Evolutionary conservation across 2,113 vertebrate genomes (phyloP).

Genomic region (Actenoides hombroni): DNA sequence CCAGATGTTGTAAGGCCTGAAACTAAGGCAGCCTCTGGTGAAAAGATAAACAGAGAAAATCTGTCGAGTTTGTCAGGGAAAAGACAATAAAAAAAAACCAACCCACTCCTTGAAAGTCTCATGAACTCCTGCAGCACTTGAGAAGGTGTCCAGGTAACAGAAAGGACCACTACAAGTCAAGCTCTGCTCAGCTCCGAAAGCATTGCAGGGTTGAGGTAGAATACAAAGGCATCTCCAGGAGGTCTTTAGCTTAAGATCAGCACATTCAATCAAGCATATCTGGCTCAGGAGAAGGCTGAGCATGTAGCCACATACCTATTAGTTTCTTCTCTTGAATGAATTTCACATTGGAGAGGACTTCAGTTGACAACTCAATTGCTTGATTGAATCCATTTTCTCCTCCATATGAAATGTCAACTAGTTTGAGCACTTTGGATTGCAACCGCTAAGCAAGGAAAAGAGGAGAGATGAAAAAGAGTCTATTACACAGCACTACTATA

Average conservation of each 20-base stretch:
- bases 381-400: conserved; percentile 99
- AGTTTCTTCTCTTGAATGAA: conserved; percentile 99
- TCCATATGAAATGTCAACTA: conserved; percentile 99
- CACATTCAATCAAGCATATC: background rate
- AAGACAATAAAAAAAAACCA: background rate
- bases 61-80: background rate
- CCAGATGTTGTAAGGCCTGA: background rate
- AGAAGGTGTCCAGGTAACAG: background rate
- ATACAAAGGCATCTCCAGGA: background rate
- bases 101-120: background rate
- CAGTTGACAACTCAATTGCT: conserved; percentile 97
- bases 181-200: background rate
- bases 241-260: background rate
- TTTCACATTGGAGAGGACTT: conserved; percentile 98
- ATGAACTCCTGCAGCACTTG: background rate
- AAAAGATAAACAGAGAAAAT: background rate
- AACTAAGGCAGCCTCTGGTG: background rate
- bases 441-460: conserved; percentile 80
- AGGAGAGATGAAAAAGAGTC: background rate
- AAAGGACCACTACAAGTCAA: background rate
- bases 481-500: background rate
- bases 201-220: background rate
- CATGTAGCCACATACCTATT: conserved; percentile 83
- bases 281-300: background rate
- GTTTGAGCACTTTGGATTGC: conserved; percentile 98